Conservation (phyloP, 2,113 vertebrate genomes). For the Benthochromis sp. region DNA sequence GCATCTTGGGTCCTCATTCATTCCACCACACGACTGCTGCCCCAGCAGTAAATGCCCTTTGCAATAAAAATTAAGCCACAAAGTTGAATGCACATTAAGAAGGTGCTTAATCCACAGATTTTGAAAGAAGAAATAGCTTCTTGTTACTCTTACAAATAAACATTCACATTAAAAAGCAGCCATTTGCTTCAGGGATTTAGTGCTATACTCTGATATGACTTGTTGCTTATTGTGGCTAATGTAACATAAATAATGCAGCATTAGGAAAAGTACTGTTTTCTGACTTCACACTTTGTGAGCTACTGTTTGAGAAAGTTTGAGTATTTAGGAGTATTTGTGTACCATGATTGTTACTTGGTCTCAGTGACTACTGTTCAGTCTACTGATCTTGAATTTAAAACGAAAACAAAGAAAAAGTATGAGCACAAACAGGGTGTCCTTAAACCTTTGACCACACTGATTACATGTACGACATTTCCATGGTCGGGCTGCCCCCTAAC, state of each 20-base stretch:
- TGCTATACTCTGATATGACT: not conserved
- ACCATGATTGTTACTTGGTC: not conserved
- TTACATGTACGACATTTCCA: not conserved
- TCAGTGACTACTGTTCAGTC: not conserved
- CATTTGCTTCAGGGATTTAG: not conserved
- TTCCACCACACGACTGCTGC: not conserved
- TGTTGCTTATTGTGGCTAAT: not conserved
- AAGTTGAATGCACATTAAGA: not conserved
- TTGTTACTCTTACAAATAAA: not conserved
- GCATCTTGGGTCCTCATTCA: not conserved
- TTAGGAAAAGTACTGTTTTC: not conserved
- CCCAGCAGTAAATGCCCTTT: not conserved
- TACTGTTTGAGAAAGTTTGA: not conserved
- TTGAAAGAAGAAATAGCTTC: not conserved
- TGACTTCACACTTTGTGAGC: not conserved
- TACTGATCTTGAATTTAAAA: not conserved
- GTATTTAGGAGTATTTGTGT: not conserved
- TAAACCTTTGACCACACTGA: not conserved
- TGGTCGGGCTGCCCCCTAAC: slow-evolving; percentile 18
- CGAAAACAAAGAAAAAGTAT: not conserved
- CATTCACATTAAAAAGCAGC: not conserved
- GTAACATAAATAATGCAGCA: not conserved
- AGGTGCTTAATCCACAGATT: not conserved
- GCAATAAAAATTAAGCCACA: not conserved
- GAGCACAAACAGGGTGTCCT: not conserved